Conservation (phyloP, 1,140 invertebrate species). For the Lordiphosa stackelbergi region DNA sequence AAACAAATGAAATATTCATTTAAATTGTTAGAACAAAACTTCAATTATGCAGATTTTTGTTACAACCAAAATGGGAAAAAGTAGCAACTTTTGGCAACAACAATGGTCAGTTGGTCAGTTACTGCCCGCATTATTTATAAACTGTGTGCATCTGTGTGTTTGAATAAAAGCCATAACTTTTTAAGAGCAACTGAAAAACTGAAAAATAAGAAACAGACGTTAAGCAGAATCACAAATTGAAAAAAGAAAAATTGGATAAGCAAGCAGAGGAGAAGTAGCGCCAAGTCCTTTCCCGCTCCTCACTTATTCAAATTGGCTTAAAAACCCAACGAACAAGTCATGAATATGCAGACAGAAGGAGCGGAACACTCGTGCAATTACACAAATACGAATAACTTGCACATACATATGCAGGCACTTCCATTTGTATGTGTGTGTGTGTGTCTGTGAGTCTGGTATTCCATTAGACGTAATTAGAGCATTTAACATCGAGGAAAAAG, state of each 20-base stretch:
- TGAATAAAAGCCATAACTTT: slow-evolving; percentile 40
- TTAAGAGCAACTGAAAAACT: slow-evolving; percentile 31
- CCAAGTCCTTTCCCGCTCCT: slow-evolving; percentile 5
- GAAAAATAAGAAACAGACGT: slow-evolving; percentile 22
- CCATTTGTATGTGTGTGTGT: slow-evolving; percentile 2
- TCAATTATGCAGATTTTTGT: slow-evolving; percentile 63
- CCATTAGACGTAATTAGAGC: slow-evolving; percentile 74
- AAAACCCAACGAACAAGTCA: slow-evolving; percentile 68
- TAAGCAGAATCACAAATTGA: slow-evolving; percentile 24
- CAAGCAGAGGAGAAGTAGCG: neutral
- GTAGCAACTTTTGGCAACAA: slow-evolving; percentile 14
- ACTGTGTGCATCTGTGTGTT: slow-evolving; percentile 16
- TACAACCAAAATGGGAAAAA: slow-evolving; percentile 8
- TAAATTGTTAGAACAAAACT: slow-evolving; percentile 56
- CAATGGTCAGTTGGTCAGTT: slow-evolving; percentile 29
- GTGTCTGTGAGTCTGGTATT: slow-evolving; percentile 43
- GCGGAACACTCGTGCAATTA: slow-evolving; percentile 47
- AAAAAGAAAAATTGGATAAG: slow-evolving; percentile 5
- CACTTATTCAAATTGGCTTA: slow-evolving; percentile 67
- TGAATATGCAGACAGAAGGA: slow-evolving; percentile 55
- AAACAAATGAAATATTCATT: slow-evolving; percentile 64
- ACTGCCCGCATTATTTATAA: neutral
- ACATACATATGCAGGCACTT: slow-evolving; percentile 12
- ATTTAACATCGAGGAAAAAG: slow-evolving; percentile 65
- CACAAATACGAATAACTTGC: slow-evolving; percentile 25